Evolutionary conservation across 2,888 invertebrate genomes (phyloP).

Genomic region (Noctua janthe): DNA sequence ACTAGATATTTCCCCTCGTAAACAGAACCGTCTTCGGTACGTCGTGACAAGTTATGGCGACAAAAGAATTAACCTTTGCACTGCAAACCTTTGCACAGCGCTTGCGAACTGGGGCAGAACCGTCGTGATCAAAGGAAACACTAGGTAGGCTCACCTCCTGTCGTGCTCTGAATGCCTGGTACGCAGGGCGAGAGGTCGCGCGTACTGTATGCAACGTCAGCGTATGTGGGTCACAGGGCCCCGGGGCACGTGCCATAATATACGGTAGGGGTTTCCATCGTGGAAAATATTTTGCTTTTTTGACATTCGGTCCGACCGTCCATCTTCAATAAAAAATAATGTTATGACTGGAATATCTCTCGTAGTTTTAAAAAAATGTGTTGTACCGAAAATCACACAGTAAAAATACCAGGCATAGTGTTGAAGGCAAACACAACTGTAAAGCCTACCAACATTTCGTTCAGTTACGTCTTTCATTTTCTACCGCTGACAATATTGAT

Average conservation of each 20-base stretch:
- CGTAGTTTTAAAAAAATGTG: constrained; percentile 4
- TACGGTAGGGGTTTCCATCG: constrained; percentile 58
- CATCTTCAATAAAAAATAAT: constrained; percentile 35
- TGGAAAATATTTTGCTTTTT: constrained; percentile 55
- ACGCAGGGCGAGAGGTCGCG: constrained; percentile 67
- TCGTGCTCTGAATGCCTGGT: constrained; percentile 77
- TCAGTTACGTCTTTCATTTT: constrained; percentile 7
- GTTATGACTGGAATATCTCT: constrained; percentile 13
- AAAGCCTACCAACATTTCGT: neutral
- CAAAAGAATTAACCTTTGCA: constrained; percentile 75
- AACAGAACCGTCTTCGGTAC: constrained; percentile 20
- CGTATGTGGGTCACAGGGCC: constrained; percentile 74
- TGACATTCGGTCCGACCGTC: constrained; percentile 23
- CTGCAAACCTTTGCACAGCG: constrained; percentile 70
- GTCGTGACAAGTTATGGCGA: constrained; percentile 55
- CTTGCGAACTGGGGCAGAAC: constrained; percentile 80
- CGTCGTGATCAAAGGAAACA: constrained; percentile 80
- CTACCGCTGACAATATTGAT: constrained; percentile 1
- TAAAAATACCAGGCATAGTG: constrained; percentile 22
- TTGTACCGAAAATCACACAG: constrained; percentile 10
- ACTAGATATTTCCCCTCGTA: constrained; percentile 5
- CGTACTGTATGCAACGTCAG: constrained; percentile 56
- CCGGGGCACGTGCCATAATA: constrained; percentile 65
- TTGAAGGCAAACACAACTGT: neutral
- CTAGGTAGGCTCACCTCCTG: constrained; percentile 76